Evolutionary conservation across 1,140 invertebrate species (phyloP).

Genomic region (Brachionus manjavacas): DNA sequence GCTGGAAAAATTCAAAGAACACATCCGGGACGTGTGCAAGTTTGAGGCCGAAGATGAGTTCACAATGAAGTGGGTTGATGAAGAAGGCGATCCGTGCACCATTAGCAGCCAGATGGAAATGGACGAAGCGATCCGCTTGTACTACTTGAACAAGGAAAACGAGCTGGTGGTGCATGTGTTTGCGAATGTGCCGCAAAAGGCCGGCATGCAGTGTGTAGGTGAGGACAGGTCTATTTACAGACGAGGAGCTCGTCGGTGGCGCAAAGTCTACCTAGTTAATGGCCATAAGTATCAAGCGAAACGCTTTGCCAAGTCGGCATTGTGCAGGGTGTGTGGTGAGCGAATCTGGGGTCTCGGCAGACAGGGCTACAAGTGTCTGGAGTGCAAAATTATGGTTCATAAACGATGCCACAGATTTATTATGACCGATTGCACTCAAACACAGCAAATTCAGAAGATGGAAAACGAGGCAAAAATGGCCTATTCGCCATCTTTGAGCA

Average conservation of each 20-base stretch:
- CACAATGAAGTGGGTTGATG: slow-evolving; percentile 95
- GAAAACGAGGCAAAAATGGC: neutral
- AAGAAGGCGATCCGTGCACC: slow-evolving; percentile 95
- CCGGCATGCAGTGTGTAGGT: slow-evolving; percentile 92
- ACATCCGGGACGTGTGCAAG: slow-evolving; percentile 5
- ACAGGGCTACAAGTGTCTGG: slow-evolving; percentile 96
- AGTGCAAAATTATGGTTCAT: slow-evolving; percentile 95
- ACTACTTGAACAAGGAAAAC: slow-evolving; percentile 34
- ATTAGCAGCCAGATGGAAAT: slow-evolving; percentile 91
- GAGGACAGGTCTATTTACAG: slow-evolving; percentile 95
- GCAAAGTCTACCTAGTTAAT: slow-evolving; percentile 94
- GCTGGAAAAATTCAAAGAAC: neutral
- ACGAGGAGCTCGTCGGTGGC: slow-evolving; percentile 90
- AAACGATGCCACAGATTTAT: slow-evolving; percentile 99
- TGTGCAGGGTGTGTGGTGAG: slow-evolving; percentile 93
- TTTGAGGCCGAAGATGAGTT: neutral
- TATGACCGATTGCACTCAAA: slow-evolving; percentile 70
- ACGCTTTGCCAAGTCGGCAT: slow-evolving; percentile 91
- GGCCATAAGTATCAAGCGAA: slow-evolving; percentile 99
- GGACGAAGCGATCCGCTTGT: slow-evolving; percentile 78
- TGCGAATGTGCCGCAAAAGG: slow-evolving; percentile 80
- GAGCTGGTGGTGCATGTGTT: slow-evolving; percentile 60
- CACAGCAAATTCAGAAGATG: neutral
- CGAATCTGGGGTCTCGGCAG: slow-evolving; percentile 97
- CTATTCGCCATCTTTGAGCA: neutral